Conservation (phyloP, 2,113 vertebrate species). For the Sapayoa aenigma region DNA sequence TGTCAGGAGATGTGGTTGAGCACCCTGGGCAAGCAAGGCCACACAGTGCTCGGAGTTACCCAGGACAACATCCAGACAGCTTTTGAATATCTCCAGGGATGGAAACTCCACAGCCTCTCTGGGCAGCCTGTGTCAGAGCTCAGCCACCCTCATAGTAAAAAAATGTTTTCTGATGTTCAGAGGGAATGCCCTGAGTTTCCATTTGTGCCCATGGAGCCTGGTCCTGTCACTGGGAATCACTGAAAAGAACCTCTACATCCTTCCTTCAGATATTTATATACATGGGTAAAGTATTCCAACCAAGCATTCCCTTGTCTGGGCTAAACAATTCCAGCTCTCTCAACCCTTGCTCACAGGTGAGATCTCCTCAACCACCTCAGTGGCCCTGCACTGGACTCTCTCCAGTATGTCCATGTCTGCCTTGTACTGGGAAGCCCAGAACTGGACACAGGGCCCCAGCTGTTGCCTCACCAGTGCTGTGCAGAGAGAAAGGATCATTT, state of each 20-base stretch:
- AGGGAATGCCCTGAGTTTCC: background rate
- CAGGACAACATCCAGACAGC: background rate
- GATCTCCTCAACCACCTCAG: background rate
- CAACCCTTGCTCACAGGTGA: background rate
- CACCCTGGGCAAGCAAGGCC: background rate
- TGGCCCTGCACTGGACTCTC: background rate
- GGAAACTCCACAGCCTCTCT: background rate
- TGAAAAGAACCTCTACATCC: background rate
- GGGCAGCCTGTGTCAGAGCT: background rate
- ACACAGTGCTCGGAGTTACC: background rate
- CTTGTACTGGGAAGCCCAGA: background rate
- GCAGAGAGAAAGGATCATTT: background rate
- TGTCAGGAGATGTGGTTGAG: background rate
- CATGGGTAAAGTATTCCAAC: background rate
- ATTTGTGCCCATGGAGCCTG: background rate
- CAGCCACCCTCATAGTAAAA: background rate
- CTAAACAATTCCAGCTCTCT: background rate
- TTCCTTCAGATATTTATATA: background rate
- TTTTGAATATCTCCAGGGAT: background rate
- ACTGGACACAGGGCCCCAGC: background rate
- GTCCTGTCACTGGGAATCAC: background rate
- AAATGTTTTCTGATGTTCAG: background rate
- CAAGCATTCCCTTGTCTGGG: background rate
- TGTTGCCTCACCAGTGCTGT: background rate
- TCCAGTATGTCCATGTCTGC: background rate